These are phyloP conservation scores for Vanessa tameamea DNA, from an alignment of 1,140 invertebrate species.

Conservation along the genomic window DNA sequence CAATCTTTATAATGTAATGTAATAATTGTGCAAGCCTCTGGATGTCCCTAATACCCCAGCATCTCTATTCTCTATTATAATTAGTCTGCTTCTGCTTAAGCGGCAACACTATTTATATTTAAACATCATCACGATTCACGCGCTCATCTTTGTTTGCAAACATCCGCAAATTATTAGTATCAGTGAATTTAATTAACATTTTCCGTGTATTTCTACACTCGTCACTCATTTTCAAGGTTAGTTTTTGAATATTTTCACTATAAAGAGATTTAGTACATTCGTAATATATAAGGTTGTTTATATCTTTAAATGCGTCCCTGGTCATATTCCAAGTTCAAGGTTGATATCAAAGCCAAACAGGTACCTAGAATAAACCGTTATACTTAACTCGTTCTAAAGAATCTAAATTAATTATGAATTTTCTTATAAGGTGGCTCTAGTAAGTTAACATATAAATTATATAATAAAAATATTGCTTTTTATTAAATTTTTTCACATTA, in stretches of 20 bases:
- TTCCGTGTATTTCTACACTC: neutral
- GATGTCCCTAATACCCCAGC: too few relatives aligned
- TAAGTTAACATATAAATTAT: neutral
- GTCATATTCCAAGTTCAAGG: slow-evolving; percentile 48
- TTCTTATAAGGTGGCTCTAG: neutral
- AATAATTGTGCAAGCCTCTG: too few relatives aligned
- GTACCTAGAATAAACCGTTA: slow-evolving; percentile 38
- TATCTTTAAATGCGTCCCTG: slow-evolving; percentile 19
- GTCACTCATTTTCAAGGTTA: slow-evolving; percentile 4
- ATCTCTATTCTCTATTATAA: too few relatives aligned
- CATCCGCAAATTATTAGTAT: slow-evolving; percentile 14
- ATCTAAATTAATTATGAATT: neutral
- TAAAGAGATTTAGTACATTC: neutral
- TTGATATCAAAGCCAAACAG: slow-evolving; percentile 34
- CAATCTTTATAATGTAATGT: too few relatives aligned
- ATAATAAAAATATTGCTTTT: too few relatives aligned
- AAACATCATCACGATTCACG: slow-evolving; percentile 9
- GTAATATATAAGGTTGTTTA: neutral
- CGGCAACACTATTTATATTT: neutral
- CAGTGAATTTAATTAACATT: slow-evolving; percentile 1
- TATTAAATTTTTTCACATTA: too few relatives aligned
- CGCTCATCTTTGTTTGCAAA: slow-evolving; percentile 33
- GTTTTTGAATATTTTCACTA: neutral
- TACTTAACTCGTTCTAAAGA: slow-evolving; percentile 14
- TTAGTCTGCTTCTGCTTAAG: too few relatives aligned